Conservation (phyloP, 1,140 invertebrate genomes). For the Metaphire vulgaris region DNA sequence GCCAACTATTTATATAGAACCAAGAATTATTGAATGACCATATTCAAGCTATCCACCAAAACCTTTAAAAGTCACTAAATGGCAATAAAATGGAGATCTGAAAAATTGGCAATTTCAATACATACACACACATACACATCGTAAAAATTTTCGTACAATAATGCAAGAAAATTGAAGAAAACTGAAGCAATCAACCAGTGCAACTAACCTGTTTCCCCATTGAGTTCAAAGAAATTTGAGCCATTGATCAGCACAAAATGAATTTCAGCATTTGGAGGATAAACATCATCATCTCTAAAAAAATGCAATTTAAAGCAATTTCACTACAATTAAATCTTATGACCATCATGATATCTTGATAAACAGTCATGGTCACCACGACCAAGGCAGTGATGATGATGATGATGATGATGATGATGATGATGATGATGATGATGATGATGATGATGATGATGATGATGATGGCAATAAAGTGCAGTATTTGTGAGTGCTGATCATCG, state of each 20-base stretch:
- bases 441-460: conserved; percentile 65
- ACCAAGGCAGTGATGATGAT: background rate
- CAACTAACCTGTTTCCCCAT: background rate
- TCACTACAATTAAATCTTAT: background rate
- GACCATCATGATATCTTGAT: too few species aligned
- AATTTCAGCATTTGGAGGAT: background rate
- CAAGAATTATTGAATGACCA: too few species aligned
- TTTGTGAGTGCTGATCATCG: background rate
- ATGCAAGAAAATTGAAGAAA: too few species aligned
- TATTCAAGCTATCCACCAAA: too few species aligned
- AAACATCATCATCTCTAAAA: background rate
- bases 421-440: conserved; percentile 77
- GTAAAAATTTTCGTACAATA: too few species aligned
- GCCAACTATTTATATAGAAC: too few species aligned
- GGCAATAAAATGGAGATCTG: too few species aligned
- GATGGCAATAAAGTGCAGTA: background rate
- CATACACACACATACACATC: too few species aligned
- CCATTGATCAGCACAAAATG: background rate
- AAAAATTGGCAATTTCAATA: too few species aligned
- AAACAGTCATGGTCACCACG: too few species aligned
- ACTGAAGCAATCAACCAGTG: too few species aligned
- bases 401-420: conserved; percentile 55
- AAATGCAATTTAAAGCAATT: background rate
- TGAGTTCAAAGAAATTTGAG: background rate
- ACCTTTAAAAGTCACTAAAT: too few species aligned